Conservation (phyloP, 2,797 vertebrate genomes). For the Tenualosa ilisha region DNA sequence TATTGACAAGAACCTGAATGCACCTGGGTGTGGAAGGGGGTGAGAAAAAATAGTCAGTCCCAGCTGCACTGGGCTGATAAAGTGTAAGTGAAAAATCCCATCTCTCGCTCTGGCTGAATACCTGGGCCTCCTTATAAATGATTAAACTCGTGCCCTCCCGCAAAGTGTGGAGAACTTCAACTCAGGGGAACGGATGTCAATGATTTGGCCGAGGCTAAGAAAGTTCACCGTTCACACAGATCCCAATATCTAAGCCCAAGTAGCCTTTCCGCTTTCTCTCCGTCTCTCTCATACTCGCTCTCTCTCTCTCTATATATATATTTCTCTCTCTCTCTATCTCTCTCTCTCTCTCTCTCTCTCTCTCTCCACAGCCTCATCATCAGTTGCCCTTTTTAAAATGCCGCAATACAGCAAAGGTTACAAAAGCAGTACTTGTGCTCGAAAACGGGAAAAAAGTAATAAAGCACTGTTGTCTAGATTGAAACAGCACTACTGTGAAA, state of each 20-base stretch:
- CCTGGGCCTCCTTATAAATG: slow-evolving; percentile 71
- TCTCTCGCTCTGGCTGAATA: slow-evolving; percentile 65
- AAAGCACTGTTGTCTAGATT: background rate
- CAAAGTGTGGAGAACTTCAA: slow-evolving; percentile 63
- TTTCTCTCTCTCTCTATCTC: background rate
- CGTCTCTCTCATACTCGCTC: background rate
- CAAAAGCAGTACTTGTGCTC: slow-evolving; percentile 11
- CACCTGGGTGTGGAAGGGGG: slow-evolving; percentile 67
- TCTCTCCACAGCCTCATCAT: slow-evolving; percentile 52
- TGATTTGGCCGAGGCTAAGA: slow-evolving; percentile 60
- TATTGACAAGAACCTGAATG: slow-evolving; percentile 87
- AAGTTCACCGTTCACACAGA: slow-evolving; percentile 46
- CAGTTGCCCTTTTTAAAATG: slow-evolving; percentile 60
- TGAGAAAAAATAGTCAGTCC: slow-evolving; percentile 44
- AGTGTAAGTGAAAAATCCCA: slow-evolving; percentile 81
- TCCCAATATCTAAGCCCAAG: background rate
- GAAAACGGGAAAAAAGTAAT: background rate
- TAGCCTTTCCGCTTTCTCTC: background rate
- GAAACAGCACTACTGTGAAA: background rate
- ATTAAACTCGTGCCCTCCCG: slow-evolving; percentile 62
- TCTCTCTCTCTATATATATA: background rate
- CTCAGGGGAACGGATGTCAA: slow-evolving; percentile 65
- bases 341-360: background rate
- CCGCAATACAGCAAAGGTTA: background rate
- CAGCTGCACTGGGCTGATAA: slow-evolving; percentile 93